These are phyloP conservation scores for Lordiphosa stackelbergi DNA, from an alignment of 1,140 invertebrate species.

Conservation along the genomic window DNA sequence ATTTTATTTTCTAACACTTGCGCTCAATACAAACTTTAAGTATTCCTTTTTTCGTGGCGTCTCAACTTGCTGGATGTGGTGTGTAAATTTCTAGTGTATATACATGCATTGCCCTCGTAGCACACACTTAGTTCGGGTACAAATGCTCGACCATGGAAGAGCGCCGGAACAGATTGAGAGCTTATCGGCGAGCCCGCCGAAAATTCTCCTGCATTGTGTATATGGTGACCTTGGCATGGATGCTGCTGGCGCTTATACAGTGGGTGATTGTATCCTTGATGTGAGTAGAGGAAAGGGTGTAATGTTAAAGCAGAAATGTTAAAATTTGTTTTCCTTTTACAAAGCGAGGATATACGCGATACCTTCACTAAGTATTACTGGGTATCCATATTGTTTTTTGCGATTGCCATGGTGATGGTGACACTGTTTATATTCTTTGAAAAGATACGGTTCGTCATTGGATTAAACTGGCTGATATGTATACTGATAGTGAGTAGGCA, in stretches of 20 bases:
- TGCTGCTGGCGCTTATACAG: constrained; percentile 35
- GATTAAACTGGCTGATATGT: constrained; percentile 37
- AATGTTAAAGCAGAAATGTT: too few relatives aligned
- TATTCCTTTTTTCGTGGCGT: background rate
- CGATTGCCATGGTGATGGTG: constrained; percentile 21
- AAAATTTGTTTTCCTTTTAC: background rate
- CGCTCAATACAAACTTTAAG: background rate
- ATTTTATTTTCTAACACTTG: background rate
- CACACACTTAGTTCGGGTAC: background rate
- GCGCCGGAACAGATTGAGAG: constrained; percentile 14
- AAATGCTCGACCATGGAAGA: constrained; percentile 34
- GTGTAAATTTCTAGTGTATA: constrained; percentile 11
- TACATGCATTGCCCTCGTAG: constrained; percentile 3
- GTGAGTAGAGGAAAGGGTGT: constrained; percentile 22
- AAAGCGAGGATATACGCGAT: background rate
- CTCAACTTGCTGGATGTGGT: background rate
- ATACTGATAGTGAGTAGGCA: constrained; percentile 44
- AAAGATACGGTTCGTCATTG: constrained; percentile 23
- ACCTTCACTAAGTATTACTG: constrained; percentile 10
- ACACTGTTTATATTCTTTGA: constrained; percentile 50
- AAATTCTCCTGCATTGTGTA: constrained; percentile 45
- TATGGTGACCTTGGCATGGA: constrained; percentile 34
- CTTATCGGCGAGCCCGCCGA: constrained; percentile 35
- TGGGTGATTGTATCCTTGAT: constrained; percentile 30
- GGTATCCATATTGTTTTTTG: constrained; percentile 43